These are phyloP conservation scores for Philaethria dido DNA, from an alignment of 2,888 invertebrate species.

Conservation along the genomic window DNA sequence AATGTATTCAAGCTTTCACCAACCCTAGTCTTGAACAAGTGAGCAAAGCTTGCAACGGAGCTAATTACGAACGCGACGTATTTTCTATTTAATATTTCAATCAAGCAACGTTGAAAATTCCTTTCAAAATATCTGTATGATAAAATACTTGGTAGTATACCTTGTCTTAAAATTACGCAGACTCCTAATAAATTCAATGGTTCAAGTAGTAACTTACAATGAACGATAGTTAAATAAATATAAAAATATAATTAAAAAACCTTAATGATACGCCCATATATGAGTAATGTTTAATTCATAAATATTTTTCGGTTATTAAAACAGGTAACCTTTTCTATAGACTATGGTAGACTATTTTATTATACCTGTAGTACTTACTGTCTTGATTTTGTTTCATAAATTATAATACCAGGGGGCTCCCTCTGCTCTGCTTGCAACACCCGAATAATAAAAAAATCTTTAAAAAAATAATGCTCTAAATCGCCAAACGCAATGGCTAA, in stretches of 20 bases:
- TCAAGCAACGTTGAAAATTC: slow-evolving; percentile 2
- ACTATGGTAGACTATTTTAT: no score
- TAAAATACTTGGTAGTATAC: slow-evolving; percentile 1
- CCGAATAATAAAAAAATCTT: no score
- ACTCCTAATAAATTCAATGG: slow-evolving; percentile 17
- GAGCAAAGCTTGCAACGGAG: slow-evolving; percentile 24
- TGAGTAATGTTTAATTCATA: no score
- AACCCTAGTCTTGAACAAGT: slow-evolving; percentile 8
- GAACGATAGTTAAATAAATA: slow-evolving; percentile 6
- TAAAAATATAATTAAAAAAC: background rate
- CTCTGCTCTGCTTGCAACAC: no score
- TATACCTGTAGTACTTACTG: no score
- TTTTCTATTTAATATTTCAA: slow-evolving; percentile 23
- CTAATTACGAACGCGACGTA: background rate
- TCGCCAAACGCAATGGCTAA: no score
- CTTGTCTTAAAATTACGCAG: slow-evolving; percentile 21
- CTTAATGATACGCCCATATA: no score
- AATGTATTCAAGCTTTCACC: slow-evolving; percentile 27
- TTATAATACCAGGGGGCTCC: no score
- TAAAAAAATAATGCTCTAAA: no score
- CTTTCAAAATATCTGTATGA: slow-evolving; percentile 7
- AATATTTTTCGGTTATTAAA: no score
- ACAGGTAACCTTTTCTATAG: no score
- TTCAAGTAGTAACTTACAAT: slow-evolving; percentile 19
- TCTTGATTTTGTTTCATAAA: no score